Base-by-base conservation (phyloP, 2,797 vertebrate species). In the Onychomys leucogaster region DNA sequence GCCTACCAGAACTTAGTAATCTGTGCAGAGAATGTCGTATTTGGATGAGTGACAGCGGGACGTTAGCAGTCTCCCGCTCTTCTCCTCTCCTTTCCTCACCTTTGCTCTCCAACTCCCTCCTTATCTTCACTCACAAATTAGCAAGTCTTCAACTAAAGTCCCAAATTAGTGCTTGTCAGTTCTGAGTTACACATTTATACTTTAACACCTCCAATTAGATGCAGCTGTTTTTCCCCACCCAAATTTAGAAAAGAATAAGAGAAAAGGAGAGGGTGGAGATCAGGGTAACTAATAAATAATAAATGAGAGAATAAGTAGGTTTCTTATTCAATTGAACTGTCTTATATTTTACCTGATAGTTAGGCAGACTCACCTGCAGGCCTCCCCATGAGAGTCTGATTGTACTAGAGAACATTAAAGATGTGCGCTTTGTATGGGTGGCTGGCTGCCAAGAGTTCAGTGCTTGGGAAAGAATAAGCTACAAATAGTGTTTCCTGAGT, bases 181-280 rank as follows among this genome's bases (percentile, higher is more conserved):
- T 94, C 29, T 80, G 34, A 90, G 21, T 59, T 94, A 49, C 27
- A 41, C 3, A 43, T 96, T 96, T 46, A 71, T 52, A 90, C 52
- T 92, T 96, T 90, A 92, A 91, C 61, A 83, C 34, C 29, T 90
- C 16, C 86, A 83, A 94, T 82, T 94, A 52, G 5, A 32, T 92
- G 52, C 29, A 25, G 23, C 63, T 95, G 2, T 78, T 43, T 95
- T 93, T 94, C 92, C 49, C 13, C 32, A 84, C 29, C 46, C n/a
- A 94, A 67, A 69, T 92, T 94, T 78, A 92, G 55, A 86, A 77
- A 27, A 29, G 59, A 2, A 37, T 83, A 41, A 89, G 52, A 93
- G 49, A 29, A 91, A 84, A 89, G 52, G 27, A 93, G 19, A 67
- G 43, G 12, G 57, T 61, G 73, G 89, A 92, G 43, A 92, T 94